These are phyloP conservation scores for Rhagoletis zephyria DNA, from an alignment of 1,140 invertebrate genomes.

Conservation along the genomic window DNA sequence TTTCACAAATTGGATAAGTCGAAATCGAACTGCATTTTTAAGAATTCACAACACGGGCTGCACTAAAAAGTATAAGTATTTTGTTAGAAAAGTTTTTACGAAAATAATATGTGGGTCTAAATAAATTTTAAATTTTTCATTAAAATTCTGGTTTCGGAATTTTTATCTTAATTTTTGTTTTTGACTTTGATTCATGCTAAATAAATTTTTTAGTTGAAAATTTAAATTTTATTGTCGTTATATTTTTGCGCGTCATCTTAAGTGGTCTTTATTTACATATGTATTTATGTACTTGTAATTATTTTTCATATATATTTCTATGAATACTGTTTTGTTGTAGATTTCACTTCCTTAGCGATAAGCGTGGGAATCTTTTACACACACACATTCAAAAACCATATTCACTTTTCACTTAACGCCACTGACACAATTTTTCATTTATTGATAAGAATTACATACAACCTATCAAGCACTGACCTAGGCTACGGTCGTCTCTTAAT, in stretches of 20 bases:
- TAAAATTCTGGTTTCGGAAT: slow-evolving; percentile 3
- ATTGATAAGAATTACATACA: background rate
- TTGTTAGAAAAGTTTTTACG: too few species aligned
- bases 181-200: background rate
- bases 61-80: background rate
- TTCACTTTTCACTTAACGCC: background rate
- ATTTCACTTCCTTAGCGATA: background rate
- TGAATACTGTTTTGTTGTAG: background rate
- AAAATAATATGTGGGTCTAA: too few species aligned
- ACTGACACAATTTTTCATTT: slow-evolving; percentile 22
- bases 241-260: too few species aligned
- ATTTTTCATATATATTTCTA: background rate
- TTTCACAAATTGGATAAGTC: slow-evolving; percentile 4
- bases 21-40: slow-evolving; percentile 6
- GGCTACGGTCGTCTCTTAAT: background rate
- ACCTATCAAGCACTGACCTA: slow-evolving; percentile 29
- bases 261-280: background rate
- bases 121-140: too few species aligned
- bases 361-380: background rate
- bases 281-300: background rate
- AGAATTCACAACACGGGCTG: background rate
- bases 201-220: background rate
- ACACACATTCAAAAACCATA: background rate
- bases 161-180: background rate
- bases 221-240: too few species aligned